phyloP scores from a whole-genome alignment of 2,797 vertebrate species.

The Tragelaphus oryx region DNA sequence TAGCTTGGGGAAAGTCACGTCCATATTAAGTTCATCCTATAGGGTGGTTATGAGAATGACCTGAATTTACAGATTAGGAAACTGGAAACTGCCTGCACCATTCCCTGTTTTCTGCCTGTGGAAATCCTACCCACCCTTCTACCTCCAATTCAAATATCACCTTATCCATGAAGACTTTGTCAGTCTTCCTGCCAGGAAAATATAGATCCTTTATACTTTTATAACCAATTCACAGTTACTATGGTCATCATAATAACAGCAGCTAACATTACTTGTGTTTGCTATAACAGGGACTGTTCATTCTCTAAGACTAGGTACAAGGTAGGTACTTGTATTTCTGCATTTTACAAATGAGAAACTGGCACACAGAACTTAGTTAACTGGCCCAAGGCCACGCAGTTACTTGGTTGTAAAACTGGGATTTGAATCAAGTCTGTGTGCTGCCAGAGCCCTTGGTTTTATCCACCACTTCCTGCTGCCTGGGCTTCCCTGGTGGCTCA shows the following conservation, averaged over 20 bases:
- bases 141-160: neutral
- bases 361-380: neutral
- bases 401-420: neutral
- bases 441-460: neutral
- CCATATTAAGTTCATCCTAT: neutral
- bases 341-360: neutral
- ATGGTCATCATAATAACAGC: neutral
- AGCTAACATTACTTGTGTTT: neutral
- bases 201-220: neutral
- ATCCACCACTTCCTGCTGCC: neutral
- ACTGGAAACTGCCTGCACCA: neutral
- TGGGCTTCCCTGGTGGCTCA: neutral
- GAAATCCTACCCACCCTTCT: neutral
- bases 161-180: neutral
- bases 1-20: neutral
- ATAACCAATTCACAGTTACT: neutral
- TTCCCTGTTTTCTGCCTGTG: neutral
- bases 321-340: neutral
- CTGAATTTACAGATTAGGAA: neutral
- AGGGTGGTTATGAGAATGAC: neutral
- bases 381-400: neutral
- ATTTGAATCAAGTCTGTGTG: neutral
- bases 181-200: neutral
- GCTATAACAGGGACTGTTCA: neutral
- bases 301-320: neutral